Base-by-base conservation (phyloP, 2,888 invertebrate species). In the Achlya flavicornis region DNA sequence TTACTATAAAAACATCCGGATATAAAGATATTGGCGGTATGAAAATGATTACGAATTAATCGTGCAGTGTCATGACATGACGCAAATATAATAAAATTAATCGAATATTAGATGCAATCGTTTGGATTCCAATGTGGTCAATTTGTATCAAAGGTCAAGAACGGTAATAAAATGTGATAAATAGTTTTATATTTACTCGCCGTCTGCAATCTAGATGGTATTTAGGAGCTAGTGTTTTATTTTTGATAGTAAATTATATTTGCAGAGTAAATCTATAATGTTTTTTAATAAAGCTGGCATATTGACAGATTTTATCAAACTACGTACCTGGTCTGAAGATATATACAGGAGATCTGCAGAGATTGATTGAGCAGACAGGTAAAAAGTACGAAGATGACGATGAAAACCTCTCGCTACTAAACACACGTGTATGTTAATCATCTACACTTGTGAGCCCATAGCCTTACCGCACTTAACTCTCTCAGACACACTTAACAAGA, bases 61-160 rank as follows among this genome's bases (percentile, higher is more conserved):
- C 35, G 41, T 35, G 8, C 12, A 41, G 41, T 38, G n/a, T 59
- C 53, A n/a, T n/a, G 58, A n/a, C 33, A 58, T 58, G 58, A 58
- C 58, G 32, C 58, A 35, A 58, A 32, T 33, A 53, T 53, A 19
- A 53, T 53, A 19, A 53, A 53, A 19, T 53, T 53, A 53, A 53
- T 19, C 19, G 19, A 14, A 60, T 41, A 41, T 60, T 33, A 60
- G 26, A 60, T 60, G 43, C 60, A 64, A 64, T 64, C 63, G 33
- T 61, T 57, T 46, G 57, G 41, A 64, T 64, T 64, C 63, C 63
- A 33, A 7, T 38, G 32, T 35, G 63, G 61, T 64, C 63, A 61
- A 43, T 53, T 10, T 53, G 53, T 53, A 58, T 33, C 63, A 43
- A 64, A 61, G 63, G 63, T 61, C 57, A 60, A 16, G 60, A 58